A percentile compares a stretch with the other conserved stretches of the same genome.
Conservation (phyloP, 2,113 vertebrate genomes). For the Antidorcas marsupialis region DNA sequence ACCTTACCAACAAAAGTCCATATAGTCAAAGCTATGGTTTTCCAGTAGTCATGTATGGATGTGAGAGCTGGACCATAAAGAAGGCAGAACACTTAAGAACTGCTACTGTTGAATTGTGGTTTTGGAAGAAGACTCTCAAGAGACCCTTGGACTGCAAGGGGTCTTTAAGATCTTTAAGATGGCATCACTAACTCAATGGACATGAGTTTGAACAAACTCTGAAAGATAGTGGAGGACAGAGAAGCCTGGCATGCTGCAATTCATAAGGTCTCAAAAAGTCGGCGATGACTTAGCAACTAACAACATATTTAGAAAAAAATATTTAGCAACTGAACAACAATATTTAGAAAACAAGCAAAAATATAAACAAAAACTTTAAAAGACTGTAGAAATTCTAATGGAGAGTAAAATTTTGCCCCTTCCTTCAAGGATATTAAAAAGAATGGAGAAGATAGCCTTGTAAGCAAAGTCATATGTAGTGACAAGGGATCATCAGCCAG, state of each 20-base stretch:
- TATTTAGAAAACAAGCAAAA: neutral
- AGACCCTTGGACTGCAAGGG: neutral
- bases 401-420: neutral
- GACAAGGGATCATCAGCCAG: neutral
- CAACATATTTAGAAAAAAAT: neutral
- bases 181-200: neutral
- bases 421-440: neutral
- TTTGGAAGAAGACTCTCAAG: neutral
- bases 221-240: neutral
- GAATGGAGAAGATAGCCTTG: neutral
- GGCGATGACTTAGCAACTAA: neutral
- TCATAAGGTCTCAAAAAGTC: neutral
- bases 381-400: neutral
- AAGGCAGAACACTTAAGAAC: neutral
- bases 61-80: neutral
- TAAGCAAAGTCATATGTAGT: neutral
- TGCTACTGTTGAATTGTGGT: neutral
- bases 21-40: neutral
- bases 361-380: neutral
- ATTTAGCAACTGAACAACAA: neutral
- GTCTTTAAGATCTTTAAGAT: neutral
- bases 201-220: neutral
- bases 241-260: neutral
- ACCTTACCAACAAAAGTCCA: neutral
- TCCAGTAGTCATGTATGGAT: neutral